Percentiles rank a stretch among this genome's conserved stretches.
Evolutionary conservation across 2,113 vertebrate species (phyloP).

Genomic region (Gnathonemus longibarbis): DNA sequence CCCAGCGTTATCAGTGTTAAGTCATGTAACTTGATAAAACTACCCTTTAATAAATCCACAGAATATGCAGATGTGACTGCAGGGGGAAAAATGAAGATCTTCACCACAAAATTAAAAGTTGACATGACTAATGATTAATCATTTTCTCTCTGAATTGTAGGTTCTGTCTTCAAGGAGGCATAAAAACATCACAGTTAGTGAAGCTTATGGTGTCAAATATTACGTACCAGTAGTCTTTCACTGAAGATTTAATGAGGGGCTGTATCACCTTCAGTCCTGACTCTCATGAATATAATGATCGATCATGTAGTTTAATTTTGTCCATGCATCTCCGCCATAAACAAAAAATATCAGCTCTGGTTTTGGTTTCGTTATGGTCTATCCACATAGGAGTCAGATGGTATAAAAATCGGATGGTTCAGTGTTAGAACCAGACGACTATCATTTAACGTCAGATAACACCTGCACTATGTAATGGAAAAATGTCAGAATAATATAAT

Average conservation of each 20-base stretch:
- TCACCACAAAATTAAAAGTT: not conserved
- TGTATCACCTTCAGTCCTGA: not conserved
- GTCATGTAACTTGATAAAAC: conserved; percentile 4
- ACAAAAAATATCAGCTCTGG: not conserved
- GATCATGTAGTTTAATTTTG: not conserved
- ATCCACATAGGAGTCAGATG: not conserved
- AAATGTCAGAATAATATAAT: not conserved
- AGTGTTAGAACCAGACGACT: not conserved
- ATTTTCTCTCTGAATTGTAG: not conserved
- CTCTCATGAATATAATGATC: not conserved
- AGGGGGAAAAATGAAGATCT: not conserved
- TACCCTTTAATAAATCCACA: not conserved
- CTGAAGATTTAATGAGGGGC: not conserved
- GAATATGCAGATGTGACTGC: not conserved
- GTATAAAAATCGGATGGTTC: not conserved
- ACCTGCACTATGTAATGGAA: not conserved
- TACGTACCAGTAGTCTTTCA: not conserved
- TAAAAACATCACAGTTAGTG: not conserved
- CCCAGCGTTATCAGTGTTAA: not conserved
- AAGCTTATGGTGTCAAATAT: not conserved
- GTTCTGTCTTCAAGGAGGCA: not conserved
- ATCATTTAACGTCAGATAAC: not conserved
- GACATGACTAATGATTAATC: not conserved
- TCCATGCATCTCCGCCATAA: not conserved
- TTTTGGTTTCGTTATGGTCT: not conserved